phyloP scores from a whole-genome alignment of 2,113 vertebrate genomes.

The Apteryx mantelli region DNA sequence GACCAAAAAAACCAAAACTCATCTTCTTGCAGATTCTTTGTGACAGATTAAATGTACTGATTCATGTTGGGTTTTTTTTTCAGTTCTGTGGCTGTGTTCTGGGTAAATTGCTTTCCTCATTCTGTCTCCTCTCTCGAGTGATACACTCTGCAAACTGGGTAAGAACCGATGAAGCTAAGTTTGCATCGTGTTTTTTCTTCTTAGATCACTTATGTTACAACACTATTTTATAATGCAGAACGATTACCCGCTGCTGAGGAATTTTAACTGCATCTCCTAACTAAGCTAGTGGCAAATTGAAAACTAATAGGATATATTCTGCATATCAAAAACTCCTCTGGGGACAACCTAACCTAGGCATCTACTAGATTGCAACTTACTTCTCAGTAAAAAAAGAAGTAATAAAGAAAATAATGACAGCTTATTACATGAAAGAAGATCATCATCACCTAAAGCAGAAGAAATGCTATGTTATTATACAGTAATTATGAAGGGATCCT shows the following conservation, averaged over 20 bases:
- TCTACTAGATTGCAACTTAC: conserved; percentile 18
- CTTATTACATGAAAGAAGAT: conserved; percentile 44
- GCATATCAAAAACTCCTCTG: conserved; percentile 51
- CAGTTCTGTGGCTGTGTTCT: neutral
- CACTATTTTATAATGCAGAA: neutral
- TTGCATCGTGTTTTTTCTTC: neutral
- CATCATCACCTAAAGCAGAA: conserved; percentile 40
- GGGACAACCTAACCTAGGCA: conserved; percentile 15
- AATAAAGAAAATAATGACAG: conserved; percentile 57
- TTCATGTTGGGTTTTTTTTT: neutral
- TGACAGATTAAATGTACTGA: neutral
- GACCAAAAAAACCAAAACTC: neutral
- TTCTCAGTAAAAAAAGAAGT: neutral
- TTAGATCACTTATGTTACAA: neutral
- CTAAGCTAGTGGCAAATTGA: conserved; percentile 65
- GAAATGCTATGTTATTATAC: conserved; percentile 22
- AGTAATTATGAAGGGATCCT: conserved; percentile 6
- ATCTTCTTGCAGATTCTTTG: neutral
- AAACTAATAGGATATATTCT: conserved; percentile 55
- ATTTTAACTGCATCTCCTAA: conserved; percentile 41
- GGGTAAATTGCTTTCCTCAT: neutral
- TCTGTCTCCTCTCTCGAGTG: neutral
- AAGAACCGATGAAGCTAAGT: neutral
- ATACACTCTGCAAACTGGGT: neutral
- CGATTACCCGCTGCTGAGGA: conserved; percentile 29